Evolutionary conservation across 1,140 invertebrate species (phyloP), one percentile per base, ranked within the genome.

Genomic region (Solenopsis invicta): DNA sequence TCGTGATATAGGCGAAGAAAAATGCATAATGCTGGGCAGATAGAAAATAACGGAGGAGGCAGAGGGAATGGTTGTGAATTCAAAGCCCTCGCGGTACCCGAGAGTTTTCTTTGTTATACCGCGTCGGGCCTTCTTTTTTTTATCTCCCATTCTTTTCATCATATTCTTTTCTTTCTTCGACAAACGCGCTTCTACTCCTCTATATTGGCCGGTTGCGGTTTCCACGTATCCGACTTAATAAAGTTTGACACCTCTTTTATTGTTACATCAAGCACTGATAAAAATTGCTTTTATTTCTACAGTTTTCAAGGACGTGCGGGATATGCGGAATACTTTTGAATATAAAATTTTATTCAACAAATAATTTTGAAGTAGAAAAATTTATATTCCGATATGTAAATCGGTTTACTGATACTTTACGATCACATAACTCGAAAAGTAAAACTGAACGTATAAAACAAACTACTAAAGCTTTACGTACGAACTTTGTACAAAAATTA

Each of bases 41-140:
- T 84, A 84, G 80, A 61, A 24, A 67, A 75, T 50, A 56, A 66
- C 59, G 13, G 18, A 16, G 52, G 61, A 34, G 16, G 45, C 72
- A 54, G 61, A 61, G 76, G 52, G 24, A 45, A 54, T 48, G 76
- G 59, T 77, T 66, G 72, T 66, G 80, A 84, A 91, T 88, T 90
- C 89, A 85, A 52, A 90, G 78, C 52, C 52, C 21, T 13, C 37
- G 41, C 59, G 50, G 52, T 61, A 59, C 59, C 64, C 48, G 29
- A 59, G 72, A 81, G 52, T 56, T 89, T 29, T 80, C 82, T 90
- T 92, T 90, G 87, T 91, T 91, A 88, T 69, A 90, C 66, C 71
- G 75, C 71, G 59, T 34, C 21, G 67, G 61, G 71, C 66, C 48
- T 87, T 82, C 21, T 52, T 64, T 71, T 37, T 86, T 82, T 81